Evolutionary conservation across 2,797 vertebrate species (phyloP), one percentile per base, ranked within the genome.

Genomic region (Champsocephalus gunnari): DNA sequence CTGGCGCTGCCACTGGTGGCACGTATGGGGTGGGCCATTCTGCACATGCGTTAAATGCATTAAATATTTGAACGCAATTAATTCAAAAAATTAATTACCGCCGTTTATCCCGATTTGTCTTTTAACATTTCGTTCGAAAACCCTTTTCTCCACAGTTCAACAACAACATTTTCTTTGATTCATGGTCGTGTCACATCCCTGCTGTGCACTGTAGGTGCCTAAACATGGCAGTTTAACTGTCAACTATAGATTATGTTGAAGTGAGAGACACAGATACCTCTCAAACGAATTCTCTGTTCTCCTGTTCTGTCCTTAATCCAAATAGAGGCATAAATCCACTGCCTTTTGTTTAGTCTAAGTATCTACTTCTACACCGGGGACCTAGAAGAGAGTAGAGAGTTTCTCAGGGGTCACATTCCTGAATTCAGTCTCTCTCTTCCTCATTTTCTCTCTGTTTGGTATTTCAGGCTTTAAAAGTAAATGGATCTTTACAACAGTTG

Each of bases 241-340:
- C 48, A 51, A 9, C 67, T 60, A 48, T 71, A 80, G 56, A 83
- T 83, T 64, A 67, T 59, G 28, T 58, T n/a, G 53, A 68, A 55
- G 24, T 48, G 68, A 58, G 71, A 75, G 43, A 68, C 58, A 71
- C 41, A 62, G 60, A 71, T 69, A 74, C 67, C 51, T 79, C 82
- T 74, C 49, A 16, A 12, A 12, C 13, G 54, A 80, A 61, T 47
- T 34, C 41, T 67, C 60, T 56, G 28, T 38, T 85, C 81, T 86
- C 77, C 50, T 75, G 16, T 85, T 82, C 78, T 82, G 60, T 79
- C 82, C 76, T 84, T 58, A 84, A 88, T 83, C 73, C 79, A 87
- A 77, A 81, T 13, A n/a, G 58, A 70, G 59, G 32, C 81, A 87
- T 88, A 79, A 89, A 91, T 88, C 75, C 53, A 73, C 55, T 17